Conservation (phyloP, 2,888 invertebrate species). For the Nephrotoma flavescens region DNA sequence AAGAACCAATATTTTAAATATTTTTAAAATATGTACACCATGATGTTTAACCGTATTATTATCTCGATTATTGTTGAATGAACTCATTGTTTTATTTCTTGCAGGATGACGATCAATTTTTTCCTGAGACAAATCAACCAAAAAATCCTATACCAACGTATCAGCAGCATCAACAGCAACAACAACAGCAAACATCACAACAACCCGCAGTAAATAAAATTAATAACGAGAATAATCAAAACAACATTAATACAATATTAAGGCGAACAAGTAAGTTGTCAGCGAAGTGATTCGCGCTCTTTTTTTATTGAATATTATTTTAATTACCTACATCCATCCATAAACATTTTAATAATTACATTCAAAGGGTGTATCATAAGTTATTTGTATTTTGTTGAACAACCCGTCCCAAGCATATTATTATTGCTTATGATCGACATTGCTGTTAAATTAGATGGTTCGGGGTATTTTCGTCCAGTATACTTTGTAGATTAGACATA, state of each 20-base stretch:
- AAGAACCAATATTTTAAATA: too few species aligned
- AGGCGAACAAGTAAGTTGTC: slow-evolving; percentile 31
- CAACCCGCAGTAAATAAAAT: slow-evolving; percentile 16
- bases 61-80: too few species aligned
- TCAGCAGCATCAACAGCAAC: slow-evolving; percentile 8
- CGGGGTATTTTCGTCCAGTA: not conserved
- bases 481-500: not conserved
- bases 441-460: not conserved
- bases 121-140: slow-evolving; percentile 19
- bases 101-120: slow-evolving; percentile 19
- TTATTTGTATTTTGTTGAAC: not conserved
- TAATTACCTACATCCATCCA: not conserved
- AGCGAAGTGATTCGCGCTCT: not conserved
- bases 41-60: too few species aligned
- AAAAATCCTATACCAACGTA: slow-evolving; percentile 11
- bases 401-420: not conserved
- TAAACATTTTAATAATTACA: not conserved
- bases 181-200: slow-evolving; percentile 12
- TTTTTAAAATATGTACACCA: too few species aligned
- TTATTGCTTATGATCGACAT: not conserved
- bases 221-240: slow-evolving; percentile 17
- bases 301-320: not conserved
- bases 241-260: slow-evolving; percentile 21
- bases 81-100: not conserved
- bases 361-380: not conserved